These are phyloP conservation scores for Sus cebifrons DNA, from an alignment of 2,797 vertebrate genomes.

Conservation along the genomic window DNA sequence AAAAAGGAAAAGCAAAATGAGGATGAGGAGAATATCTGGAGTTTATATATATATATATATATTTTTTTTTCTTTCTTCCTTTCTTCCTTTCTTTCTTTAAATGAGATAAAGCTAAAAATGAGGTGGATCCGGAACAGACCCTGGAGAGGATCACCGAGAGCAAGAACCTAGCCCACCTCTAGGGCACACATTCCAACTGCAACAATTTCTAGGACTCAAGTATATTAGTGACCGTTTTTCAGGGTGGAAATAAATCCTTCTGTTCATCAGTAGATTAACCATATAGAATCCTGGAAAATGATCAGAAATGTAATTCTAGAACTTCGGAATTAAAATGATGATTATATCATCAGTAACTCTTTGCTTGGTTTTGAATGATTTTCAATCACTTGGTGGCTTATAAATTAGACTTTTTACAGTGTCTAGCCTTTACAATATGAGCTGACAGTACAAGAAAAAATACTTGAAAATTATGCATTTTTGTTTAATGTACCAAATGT, in stretches of 20 bases:
- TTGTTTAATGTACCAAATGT: background rate
- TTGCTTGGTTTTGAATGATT: background rate
- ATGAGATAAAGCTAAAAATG: background rate
- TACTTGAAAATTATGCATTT: background rate
- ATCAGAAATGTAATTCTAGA: background rate
- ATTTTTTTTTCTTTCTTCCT: background rate
- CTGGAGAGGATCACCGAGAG: background rate
- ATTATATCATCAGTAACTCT: background rate
- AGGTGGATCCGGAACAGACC: background rate
- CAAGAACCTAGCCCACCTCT: background rate
- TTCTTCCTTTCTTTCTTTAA: background rate
- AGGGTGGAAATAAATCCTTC: background rate
- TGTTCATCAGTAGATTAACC: background rate
- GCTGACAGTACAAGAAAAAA: background rate
- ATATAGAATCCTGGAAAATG: background rate
- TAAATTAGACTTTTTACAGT: background rate
- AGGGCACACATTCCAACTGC: rapidly evolving
- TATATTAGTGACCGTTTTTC: background rate
- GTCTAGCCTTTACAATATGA: background rate
- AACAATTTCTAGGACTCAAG: background rate
- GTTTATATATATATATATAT: no score
- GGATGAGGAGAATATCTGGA: background rate
- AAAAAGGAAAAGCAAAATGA: background rate
- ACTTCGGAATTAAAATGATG: background rate
- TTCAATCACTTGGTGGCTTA: background rate